A percentile compares a stretch with the other conserved stretches of the same genome.
These are phyloP conservation scores for Orbicella faveolata DNA, from an alignment of 64 coral and sea anemone species.

Conservation along the genomic window DNA sequence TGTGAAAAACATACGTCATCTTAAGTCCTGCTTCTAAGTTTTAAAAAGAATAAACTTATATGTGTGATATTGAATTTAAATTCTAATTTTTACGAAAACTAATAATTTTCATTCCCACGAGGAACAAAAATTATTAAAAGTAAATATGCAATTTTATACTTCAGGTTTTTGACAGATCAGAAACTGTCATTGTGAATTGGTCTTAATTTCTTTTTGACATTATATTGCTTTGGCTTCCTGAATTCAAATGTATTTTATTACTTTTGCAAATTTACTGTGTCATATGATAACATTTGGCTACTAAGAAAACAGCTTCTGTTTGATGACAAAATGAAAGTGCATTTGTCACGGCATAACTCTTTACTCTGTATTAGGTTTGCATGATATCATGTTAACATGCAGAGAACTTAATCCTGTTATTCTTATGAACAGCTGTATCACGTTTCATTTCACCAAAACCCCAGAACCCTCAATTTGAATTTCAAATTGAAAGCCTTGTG, in stretches of 20 bases:
- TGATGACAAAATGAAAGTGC: neutral
- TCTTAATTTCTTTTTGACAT: neutral
- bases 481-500: slow-evolving; percentile 23
- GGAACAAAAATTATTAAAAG: neutral
- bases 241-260: neutral
- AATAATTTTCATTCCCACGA: slow-evolving; percentile 1
- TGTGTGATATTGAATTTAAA: neutral
- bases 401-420: neutral
- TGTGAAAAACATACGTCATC: neutral
- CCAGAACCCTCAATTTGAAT: slow-evolving; percentile 21
- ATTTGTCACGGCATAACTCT: neutral
- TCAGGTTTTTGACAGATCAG: neutral
- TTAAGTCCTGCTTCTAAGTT: neutral
- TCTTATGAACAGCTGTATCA: slow-evolving; percentile 8
- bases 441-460: slow-evolving; percentile 12
- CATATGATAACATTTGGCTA: neutral
- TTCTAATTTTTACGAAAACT: neutral
- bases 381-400: neutral
- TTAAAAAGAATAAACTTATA: neutral
- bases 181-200: neutral
- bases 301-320: neutral
- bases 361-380: neutral
- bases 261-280: neutral
- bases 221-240: neutral
- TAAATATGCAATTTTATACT: slow-evolving; percentile 26